Base-by-base conservation (phyloP, 2,113 vertebrate species). In the Platichthys flesus region DNA sequence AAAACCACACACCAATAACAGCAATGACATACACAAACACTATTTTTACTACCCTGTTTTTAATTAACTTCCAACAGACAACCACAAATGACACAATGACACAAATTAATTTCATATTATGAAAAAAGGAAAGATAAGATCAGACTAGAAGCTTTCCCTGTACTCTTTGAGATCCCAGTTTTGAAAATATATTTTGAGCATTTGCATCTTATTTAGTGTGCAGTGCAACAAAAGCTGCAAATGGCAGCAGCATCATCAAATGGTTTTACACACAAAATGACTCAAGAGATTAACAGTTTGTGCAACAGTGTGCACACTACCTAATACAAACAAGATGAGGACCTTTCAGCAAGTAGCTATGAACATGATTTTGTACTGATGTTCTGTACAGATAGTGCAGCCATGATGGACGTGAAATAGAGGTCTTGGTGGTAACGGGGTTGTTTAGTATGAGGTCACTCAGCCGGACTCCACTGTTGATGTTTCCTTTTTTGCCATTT, bases 331-430 rank as follows among this genome's bases (percentile, higher is more conserved):
- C 54, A 45, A 3, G 28, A 52, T 26, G 16, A 37, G 15, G 16
- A 54, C 1, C 2, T 51, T 20, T 51, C 49, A 37, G n/a, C 52
- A 24, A 40, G 42, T 2, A n/a, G 55, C 23, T 55, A 28, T 9
- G 26, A 45, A 49, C 54, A 4, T n/a, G 57, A 62, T 18, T 73
- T n/a, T 60, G 31, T 69, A 26, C 31, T 58, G 24, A 55, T 35
- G 64, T 23, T 23, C 23, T 23, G 23, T 23, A 23, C 23, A 9
- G 24, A 20, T 14, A 23, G 24, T 62, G 64, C 21, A 54, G 66
- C 56, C 69, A 57, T 45, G 55, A 40, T 24, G 24, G 49, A 62
- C 20, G 26, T 18, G 18, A 23, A 20, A 63, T 8, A 35, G 15
- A 49, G 15, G 51, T 10, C 26, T 65, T 14, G 16, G 23, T 61